Evolutionary conservation across 2,888 invertebrate genomes (phyloP), one percentile per base, ranked within the genome.

Genomic region (Archaeoteleia sp.): DNA sequence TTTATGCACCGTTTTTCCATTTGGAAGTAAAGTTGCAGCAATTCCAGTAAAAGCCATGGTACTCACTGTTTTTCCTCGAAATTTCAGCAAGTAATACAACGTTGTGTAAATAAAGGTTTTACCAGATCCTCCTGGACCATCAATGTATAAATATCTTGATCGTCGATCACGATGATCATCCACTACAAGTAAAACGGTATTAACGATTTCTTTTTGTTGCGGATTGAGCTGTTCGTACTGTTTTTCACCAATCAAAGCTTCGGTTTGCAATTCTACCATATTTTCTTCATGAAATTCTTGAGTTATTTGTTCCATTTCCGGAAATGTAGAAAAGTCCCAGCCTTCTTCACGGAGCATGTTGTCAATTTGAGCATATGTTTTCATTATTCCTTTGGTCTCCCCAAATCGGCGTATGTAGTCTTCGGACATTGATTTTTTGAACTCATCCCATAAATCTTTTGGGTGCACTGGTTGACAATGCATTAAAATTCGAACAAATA

Each of bases 111-210:
- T 39, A 84, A 2, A 80, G 0, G 85, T 86, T 72, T 86, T 86
- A 0, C 85, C 86, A 5, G 82, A 79, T n/a, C 85, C 86, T 1
- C 83, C 85, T 1, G 85, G 82, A 9, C 82, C 85, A 72, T 86
- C 85, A 13, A 71, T 65, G 17, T 68, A 73, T 12, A 67, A 45
- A 29, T 40, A n/a, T n/a, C n/a, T n/a, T n/a, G n/a, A n/a, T n/a
- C n/a, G n/a, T n/a, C n/a, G n/a, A n/a, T n/a, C 10, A 54, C 6
- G 3, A 15, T 23, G 7, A 27, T 54, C 10, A 14, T 42, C 4
- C 7, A 35, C 14, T 9, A 13, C 9, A 15, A n/a, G 10, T 8
- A 61, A 15, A 39, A 61, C 12, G 9, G 13, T 39, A 29, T 60
- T 37, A 2, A 27, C 29, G 25, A 53, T 39, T 51, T 43, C 13